Evolutionary conservation across 1,140 invertebrate genomes (phyloP).

Genomic region (Anoplolepis gracilipes): DNA sequence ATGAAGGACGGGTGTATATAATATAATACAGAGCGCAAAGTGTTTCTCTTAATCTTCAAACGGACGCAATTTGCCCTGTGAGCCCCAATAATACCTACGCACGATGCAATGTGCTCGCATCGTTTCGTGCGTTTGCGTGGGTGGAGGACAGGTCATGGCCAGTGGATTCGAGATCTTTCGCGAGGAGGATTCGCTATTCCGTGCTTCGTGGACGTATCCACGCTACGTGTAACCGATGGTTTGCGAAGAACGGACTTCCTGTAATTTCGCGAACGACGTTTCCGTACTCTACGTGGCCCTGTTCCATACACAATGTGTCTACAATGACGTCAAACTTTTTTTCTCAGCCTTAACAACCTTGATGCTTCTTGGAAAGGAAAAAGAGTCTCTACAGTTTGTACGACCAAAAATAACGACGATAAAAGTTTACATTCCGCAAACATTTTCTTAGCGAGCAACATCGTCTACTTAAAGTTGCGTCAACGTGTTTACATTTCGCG

Average conservation of each 20-base stretch:
- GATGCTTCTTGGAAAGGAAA: neutral
- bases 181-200: slow-evolving; percentile 18
- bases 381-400: neutral
- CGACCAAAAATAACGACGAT: neutral
- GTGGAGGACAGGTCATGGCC: slow-evolving; percentile 65
- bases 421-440: neutral
- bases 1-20: neutral
- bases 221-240: neutral
- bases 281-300: neutral
- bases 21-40: neutral
- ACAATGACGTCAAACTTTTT: neutral
- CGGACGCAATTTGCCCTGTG: slow-evolving; percentile 47
- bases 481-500: slow-evolving; percentile 11
- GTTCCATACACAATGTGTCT: no score
- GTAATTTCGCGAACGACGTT: slow-evolving; percentile 17
- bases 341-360: neutral
- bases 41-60: slow-evolving; percentile 46
- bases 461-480: neutral
- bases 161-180: slow-evolving; percentile 49
- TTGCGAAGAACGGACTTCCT: slow-evolving; percentile 37
- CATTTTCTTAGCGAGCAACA: neutral
- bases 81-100: slow-evolving; percentile 48
- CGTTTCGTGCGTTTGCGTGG: slow-evolving; percentile 49
- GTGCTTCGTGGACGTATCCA: neutral
- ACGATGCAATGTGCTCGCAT: slow-evolving; percentile 47